These are phyloP conservation scores for Nipponacmea schrenckii DNA, from an alignment of 2,888 invertebrate genomes.

Conservation along the genomic window DNA sequence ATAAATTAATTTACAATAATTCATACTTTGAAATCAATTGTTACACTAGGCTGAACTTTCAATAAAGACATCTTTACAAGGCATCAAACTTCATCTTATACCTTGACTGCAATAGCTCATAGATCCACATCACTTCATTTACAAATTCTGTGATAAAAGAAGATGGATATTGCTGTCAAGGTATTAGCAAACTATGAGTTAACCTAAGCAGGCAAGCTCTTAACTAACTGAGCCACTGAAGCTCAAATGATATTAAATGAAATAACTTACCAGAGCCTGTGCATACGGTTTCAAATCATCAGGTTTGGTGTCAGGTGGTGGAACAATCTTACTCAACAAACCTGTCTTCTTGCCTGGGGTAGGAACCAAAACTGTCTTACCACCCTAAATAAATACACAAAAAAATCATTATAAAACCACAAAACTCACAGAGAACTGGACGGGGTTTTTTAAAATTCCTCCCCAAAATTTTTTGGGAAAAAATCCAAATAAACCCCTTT, in stretches of 20 bases:
- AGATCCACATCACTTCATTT: too few relatives aligned
- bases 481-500: too few relatives aligned
- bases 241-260: too few relatives aligned
- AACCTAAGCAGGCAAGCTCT: too few relatives aligned
- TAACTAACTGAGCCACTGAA: too few relatives aligned
- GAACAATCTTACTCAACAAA: constrained; percentile 78
- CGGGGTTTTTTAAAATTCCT: too few relatives aligned
- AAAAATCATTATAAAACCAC: not conserved
- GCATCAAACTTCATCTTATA: too few relatives aligned
- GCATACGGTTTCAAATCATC: constrained; percentile 72
- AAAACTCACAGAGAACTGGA: not conserved
- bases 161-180: too few relatives aligned
- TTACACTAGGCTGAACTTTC: not conserved
- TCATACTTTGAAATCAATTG: not conserved
- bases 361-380: constrained; percentile 82
- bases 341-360: constrained; percentile 80
- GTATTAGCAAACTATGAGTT: too few relatives aligned
- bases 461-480: too few relatives aligned
- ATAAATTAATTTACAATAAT: not conserved
- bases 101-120: too few relatives aligned
- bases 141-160: too few relatives aligned
- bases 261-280: constrained; percentile 56
- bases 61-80: not conserved
- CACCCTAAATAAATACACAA: constrained; percentile 70
- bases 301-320: constrained; percentile 75